Base-by-base conservation (phyloP, 2,113 vertebrate species). In the Phyllostomus hastatus region DNA sequence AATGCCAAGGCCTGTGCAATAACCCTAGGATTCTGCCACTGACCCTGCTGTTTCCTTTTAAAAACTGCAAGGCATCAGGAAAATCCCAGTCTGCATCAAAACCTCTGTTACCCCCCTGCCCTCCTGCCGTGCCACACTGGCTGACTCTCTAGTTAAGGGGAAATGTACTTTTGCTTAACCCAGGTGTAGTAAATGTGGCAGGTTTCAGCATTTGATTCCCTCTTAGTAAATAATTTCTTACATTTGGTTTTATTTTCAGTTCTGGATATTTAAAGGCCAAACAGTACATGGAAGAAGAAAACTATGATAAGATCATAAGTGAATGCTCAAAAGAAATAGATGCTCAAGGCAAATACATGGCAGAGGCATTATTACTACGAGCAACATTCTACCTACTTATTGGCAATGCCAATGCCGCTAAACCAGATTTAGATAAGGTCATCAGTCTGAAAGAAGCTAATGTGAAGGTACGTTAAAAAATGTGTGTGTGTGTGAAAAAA, bases 211-310 rank as follows among this genome's bases (percentile, higher is more conserved):
- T 87, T 90, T 78, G n/a, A n/a, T 96, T 41, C 17, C 90, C 70
- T 82, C 31, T 59, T 92, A 70, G 52, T 85, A 90, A 97, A 76
- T 87, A 61, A 85, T 87, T 91, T 70, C 15, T 17, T 94, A 0
- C 91, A 48, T 92, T 97, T 91, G 91, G 64, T 79, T 95, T 98
- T 94, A 70, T 93, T 97, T 99, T 98, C 98, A 99, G 99, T 97
- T 99, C 99, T 95, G 99, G 99, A 72, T 99, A 99, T 98, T 98
- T 99, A 98, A 99, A 99, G 98, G 99, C 99, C 66, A 99, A 99
- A 97, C 99, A 99, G 97, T 99, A 99, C 97, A 99, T 99, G 99
- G 99, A 99, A 97, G 99, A 99, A 98, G 99, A 99, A 98, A 99
- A 99, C 97, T 99, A 99, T 57, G 99, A 99, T 98, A 99, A 99